Conservation (phyloP, 1,140 invertebrate genomes). For the Saccostrea cuccullata region DNA sequence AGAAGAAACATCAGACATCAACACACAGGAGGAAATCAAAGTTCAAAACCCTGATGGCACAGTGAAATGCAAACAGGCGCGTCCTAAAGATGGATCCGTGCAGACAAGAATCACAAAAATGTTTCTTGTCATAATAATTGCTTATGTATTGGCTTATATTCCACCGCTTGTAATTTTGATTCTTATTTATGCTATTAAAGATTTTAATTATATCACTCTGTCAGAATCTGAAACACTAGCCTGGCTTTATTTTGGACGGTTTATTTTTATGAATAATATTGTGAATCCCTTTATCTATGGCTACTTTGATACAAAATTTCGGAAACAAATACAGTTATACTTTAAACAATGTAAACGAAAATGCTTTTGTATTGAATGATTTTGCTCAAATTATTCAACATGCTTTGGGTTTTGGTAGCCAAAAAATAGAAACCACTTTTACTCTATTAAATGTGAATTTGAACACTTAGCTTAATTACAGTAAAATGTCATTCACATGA, state of each 20-base stretch:
- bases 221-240: background rate
- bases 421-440: too few relatives aligned
- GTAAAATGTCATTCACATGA: too few relatives aligned
- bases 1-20: too few relatives aligned
- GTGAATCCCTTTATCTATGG: constrained; percentile 46
- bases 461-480: too few relatives aligned
- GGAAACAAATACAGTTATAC: background rate
- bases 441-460: too few relatives aligned
- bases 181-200: background rate
- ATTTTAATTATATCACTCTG: background rate
- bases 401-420: too few relatives aligned
- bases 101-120: background rate
- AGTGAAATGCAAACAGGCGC: background rate
- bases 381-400: too few relatives aligned
- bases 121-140: background rate
- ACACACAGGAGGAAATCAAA: too few relatives aligned
- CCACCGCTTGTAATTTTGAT: background rate
- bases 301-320: constrained; percentile 31
- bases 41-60: too few relatives aligned
- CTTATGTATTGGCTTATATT: background rate
- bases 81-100: background rate
- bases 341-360: too few relatives aligned
- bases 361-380: too few relatives aligned
- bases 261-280: constrained; percentile 37
- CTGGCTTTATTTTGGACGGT: constrained; percentile 7